Conservation (phyloP, 2,888 invertebrate species). For the Isoperla grammatica region DNA sequence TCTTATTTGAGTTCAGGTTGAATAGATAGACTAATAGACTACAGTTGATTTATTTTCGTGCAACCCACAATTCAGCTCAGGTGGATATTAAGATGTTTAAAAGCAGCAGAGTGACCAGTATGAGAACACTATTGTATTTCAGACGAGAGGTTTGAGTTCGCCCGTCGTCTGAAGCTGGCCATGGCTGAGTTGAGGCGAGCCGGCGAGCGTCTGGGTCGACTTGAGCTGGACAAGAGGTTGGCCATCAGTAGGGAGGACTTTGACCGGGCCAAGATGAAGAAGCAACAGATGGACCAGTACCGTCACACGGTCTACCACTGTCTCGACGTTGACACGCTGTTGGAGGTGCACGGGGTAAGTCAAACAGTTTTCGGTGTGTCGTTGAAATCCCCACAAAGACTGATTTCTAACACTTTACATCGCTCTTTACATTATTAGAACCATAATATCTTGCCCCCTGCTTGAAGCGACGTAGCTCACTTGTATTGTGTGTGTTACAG, state of each 20-base stretch:
- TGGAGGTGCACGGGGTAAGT: constrained; percentile 71
- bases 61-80: no score
- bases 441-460: neutral
- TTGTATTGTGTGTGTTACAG: constrained; percentile 45
- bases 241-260: constrained; percentile 92
- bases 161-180: constrained; percentile 81
- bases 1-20: no score
- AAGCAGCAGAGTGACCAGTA: no score
- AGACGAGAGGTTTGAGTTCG: constrained; percentile 93
- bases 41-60: no score
- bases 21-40: no score
- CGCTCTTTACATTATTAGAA: neutral
- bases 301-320: constrained; percentile 68
- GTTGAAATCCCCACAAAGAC: neutral
- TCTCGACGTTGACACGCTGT: constrained; percentile 66
- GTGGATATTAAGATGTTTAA: no score
- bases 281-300: constrained; percentile 84
- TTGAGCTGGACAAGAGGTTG: constrained; percentile 84
- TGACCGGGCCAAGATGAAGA: constrained; percentile 81
- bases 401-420: neutral
- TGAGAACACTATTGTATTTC: constrained; percentile 32
- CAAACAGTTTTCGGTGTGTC: neutral
- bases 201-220: constrained; percentile 85
- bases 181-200: constrained; percentile 77
- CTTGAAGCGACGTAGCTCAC: no score